These are phyloP conservation scores for Hymenopus coronatus DNA, from an alignment of 2,888 invertebrate species.

Conservation along the genomic window DNA sequence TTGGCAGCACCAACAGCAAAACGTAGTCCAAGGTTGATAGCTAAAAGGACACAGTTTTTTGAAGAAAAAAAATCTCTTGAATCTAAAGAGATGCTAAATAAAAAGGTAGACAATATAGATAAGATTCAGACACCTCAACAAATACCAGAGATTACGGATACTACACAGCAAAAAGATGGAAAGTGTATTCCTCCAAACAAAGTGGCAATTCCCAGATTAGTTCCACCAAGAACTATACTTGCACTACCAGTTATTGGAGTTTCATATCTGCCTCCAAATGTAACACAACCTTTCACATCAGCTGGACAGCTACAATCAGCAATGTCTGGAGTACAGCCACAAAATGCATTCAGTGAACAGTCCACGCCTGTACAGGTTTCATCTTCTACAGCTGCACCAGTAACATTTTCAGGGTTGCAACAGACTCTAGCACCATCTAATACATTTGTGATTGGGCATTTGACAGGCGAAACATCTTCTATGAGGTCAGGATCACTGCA, in stretches of 20 bases:
- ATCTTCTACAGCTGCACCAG: neutral
- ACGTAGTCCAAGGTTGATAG: neutral
- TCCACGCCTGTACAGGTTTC: neutral
- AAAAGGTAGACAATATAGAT: neutral
- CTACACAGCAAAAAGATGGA: neutral
- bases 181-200: neutral
- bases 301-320: neutral
- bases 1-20: neutral
- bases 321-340: neutral
- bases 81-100: neutral
- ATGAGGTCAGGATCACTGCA: neutral
- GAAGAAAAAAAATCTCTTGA: neutral
- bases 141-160: neutral
- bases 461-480: neutral
- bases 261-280: neutral
- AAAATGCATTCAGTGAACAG: neutral
- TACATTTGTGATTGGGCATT: neutral
- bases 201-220: neutral
- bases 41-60: neutral
- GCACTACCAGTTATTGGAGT: neutral
- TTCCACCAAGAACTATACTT: neutral
- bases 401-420: neutral
- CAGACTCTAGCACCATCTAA: neutral
- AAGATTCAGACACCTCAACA: neutral
- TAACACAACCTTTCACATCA: neutral